Evolutionary conservation across 2,113 vertebrate genomes (phyloP).

Genomic region (Paedocypris sp.): DNA sequence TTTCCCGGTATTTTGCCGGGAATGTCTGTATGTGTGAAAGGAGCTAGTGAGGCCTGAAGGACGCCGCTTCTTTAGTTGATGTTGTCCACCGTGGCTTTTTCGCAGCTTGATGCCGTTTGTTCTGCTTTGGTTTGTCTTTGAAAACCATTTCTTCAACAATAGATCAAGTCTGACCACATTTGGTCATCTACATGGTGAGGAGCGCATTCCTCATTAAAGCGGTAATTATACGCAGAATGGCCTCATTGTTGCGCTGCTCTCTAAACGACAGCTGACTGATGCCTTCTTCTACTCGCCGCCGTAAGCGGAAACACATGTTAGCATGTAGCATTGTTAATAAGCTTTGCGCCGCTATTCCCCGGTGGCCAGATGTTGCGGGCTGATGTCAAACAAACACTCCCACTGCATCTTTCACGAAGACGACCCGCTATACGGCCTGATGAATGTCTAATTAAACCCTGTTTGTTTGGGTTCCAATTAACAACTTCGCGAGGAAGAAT

Average conservation of each 20-base stretch:
- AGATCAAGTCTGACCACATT: conserved; percentile 53
- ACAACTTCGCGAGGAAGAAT: background rate
- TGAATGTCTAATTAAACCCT: background rate
- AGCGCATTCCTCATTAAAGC: conserved; percentile 51
- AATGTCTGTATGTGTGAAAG: too few species aligned
- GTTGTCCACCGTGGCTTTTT: conserved; percentile 31
- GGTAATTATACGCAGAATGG: conserved; percentile 57
- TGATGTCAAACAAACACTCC: conserved; percentile 64
- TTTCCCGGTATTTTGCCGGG: too few species aligned
- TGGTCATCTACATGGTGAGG: conserved; percentile 51
- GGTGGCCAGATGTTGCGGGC: conserved; percentile 64
- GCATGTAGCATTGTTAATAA: conserved; percentile 64
- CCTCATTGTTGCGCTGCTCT: conserved; percentile 62
- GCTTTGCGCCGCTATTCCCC: conserved; percentile 52
- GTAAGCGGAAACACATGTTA: conserved; percentile 67
- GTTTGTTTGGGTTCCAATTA: conserved; percentile 12
- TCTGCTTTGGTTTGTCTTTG: conserved; percentile 39
- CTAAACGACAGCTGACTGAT: conserved; percentile 61
- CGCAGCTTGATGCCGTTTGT: conserved; percentile 30
- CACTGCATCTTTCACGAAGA: conserved; percentile 33
- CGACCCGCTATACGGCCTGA: conserved; percentile 9
- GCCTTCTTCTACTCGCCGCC: conserved; percentile 51
- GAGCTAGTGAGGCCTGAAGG: too few species aligned
- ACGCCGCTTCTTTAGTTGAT: conserved; percentile 18
- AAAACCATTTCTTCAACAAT: conserved; percentile 44